Conservation (phyloP, 2,113 vertebrate species). For the Cyanoderma ruficeps region DNA sequence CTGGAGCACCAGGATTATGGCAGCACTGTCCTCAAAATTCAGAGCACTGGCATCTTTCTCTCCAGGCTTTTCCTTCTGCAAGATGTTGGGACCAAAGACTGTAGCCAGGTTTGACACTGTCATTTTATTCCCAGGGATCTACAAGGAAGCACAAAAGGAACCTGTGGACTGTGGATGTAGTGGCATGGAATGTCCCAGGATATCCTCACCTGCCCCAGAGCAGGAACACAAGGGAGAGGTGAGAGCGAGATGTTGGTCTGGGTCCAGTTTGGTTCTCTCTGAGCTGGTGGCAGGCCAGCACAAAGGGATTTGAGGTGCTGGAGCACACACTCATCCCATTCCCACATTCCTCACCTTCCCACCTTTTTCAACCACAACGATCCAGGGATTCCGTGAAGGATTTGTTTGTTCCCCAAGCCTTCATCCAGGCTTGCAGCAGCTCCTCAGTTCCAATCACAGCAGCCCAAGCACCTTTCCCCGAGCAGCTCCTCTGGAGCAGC, state of each 20-base stretch:
- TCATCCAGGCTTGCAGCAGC: neutral
- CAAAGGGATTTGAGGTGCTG: neutral
- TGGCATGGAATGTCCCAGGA: neutral
- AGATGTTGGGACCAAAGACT: slow-evolving; percentile 89
- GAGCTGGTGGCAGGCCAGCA: neutral
- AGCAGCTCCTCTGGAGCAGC: fast-evolving
- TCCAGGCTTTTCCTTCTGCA: slow-evolving; percentile 79
- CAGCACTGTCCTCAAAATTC: slow-evolving; percentile 84
- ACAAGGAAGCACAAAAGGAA: neutral
- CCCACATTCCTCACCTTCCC: neutral
- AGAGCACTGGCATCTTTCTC: slow-evolving; percentile 74
- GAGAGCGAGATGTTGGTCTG: fast-evolving
- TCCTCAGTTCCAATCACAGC: fast-evolving
- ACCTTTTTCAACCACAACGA: neutral
- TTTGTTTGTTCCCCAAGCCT: neutral
- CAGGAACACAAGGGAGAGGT: fast-evolving
- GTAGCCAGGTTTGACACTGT: slow-evolving; percentile 89
- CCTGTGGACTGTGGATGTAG: neutral
- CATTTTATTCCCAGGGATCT: slow-evolving; percentile 95
- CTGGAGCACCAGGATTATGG: slow-evolving; percentile 85
- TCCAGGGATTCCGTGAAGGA: fast-evolving
- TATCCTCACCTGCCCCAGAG: neutral
- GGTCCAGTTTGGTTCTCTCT: neutral
- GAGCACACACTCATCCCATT: neutral
- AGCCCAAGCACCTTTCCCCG: fast-evolving